Base-by-base conservation (phyloP, 2,888 invertebrate genomes). In the Agrilus mali region DNA sequence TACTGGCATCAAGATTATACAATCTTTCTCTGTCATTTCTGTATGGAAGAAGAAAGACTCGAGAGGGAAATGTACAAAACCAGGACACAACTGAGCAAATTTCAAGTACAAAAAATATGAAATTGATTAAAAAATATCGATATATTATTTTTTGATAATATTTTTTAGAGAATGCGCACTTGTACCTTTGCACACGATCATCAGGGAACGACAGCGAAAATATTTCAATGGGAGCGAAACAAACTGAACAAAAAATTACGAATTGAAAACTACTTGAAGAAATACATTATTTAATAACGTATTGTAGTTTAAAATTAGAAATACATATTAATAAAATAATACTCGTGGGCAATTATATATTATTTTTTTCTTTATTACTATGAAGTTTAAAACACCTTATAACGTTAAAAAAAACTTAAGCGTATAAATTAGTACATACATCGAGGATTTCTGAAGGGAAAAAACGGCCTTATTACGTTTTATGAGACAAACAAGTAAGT, bases 1-100 rank as follows among this genome's bases (percentile, higher is more conserved):
- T 72, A 71, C 50, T 73, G 72, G 72, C 70, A 71, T 14, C 50
- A 50, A 45, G 56, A 63, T 41, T 55, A 60, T 41, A 47, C 51
- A 1, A 50, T 55, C 16, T 71, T 66, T 48, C 55, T 72, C 33
- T 72, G 72, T 44, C 62, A 68, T 44, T 43, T 52, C 10, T 72
- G 72, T 47, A 69, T 69, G 67, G 48, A 50, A 32, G 61, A 61
- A 49, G 68, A 68, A 52, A 59, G 57, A 27, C 50, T 46, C 14
- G 54, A 53, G 8, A 52, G 52, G 3, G 59, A 60, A 40, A 58
- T 62, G 32, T 62, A 58, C 41, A 56, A 45, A 13, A 54, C 51
- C 17, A 49, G 53, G n/a, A n/a, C n/a, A 14, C 52, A 56, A 46
- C 42, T 64, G 16, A 54, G 55, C 44, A 40, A 50, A 42, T 63